phyloP scores from a whole-genome alignment of 2,113 vertebrate genomes.

The Saguinus midas region DNA sequence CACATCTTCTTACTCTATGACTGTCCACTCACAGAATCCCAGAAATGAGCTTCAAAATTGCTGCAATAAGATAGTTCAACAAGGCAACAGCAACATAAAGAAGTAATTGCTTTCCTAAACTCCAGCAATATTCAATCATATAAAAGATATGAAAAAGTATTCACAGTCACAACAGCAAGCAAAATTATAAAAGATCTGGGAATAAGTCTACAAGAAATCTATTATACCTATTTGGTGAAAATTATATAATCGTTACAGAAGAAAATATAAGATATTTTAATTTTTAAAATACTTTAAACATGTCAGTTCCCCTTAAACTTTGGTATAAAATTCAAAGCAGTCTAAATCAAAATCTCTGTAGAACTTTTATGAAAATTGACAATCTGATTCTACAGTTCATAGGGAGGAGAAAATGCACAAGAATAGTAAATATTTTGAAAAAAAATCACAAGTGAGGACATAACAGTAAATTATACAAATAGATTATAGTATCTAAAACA shows the following conservation, averaged over 20 bases:
- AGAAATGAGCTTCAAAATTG: neutral
- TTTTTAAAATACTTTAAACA: slow-evolving; percentile 37
- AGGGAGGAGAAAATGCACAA: neutral
- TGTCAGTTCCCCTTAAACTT: neutral
- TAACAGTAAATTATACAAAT: neutral
- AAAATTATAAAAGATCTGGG: neutral
- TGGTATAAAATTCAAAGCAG: slow-evolving; percentile 11
- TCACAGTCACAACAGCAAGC: neutral
- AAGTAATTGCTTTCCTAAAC: slow-evolving; percentile 3
- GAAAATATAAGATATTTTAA: neutral
- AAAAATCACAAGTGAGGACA: neutral
- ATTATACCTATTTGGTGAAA: neutral
- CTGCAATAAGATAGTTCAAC: neutral
- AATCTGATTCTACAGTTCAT: neutral
- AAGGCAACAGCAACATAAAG: neutral
- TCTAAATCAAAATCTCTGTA: neutral
- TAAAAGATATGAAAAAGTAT: neutral
- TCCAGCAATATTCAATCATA: neutral
- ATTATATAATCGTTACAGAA: slow-evolving; percentile 2
- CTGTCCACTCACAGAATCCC: neutral
- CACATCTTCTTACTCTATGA: neutral
- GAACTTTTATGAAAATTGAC: neutral
- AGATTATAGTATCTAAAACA: neutral
- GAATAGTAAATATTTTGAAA: neutral
- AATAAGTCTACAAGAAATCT: slow-evolving; percentile 10